Base-by-base conservation (phyloP, 2,888 invertebrate genomes). In the Leucophora obtusa region DNA sequence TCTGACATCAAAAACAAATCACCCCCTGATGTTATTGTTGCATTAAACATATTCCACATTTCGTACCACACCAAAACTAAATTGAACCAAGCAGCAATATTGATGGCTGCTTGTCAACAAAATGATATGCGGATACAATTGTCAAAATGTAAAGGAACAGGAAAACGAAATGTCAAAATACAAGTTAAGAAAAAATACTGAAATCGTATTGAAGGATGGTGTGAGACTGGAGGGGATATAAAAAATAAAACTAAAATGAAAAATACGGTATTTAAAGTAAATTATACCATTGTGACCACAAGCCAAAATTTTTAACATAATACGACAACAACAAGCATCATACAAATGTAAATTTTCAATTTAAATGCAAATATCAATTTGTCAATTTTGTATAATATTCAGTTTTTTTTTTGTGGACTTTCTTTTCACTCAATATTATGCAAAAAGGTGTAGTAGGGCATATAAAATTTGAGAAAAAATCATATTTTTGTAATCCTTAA, bases 341-440 rank as follows among this genome's bases (percentile, higher is more conserved):
- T 66, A 87, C 88, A 88, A 89, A 89, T 90, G 89, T 90, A 90
- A 88, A 90, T 90, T 90, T 90, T 90, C 90, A 90, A 90, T 90
- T 90, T 90, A 90, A 90, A 90, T 90, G 90, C 90, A 90, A 90
- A 90, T 90, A 90, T 90, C 90, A 90, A 90, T 90, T 90, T 90
- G 89, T 90, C 90, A 90, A 90, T 90, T 85, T 85, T 84, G 77
- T 79, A 77, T 28, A 38, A 56, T 54, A 66, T 72, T 60, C 59
- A 54, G 17, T 47, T 43, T 62, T 59, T 47, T 70, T 75, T 59
- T 58, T 56, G 4, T 72, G 58, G 62, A 60, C 24, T 51, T 56
- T 43, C 43, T 50, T 69, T 53, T 15, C 33, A 33, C 24, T 53
- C 51, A 33, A 69, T 62, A 33, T 43, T 53, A 59, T 60, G 56